These are phyloP conservation scores for Myzus persicae DNA, from an alignment of 1,140 invertebrate species.

Conservation along the genomic window DNA sequence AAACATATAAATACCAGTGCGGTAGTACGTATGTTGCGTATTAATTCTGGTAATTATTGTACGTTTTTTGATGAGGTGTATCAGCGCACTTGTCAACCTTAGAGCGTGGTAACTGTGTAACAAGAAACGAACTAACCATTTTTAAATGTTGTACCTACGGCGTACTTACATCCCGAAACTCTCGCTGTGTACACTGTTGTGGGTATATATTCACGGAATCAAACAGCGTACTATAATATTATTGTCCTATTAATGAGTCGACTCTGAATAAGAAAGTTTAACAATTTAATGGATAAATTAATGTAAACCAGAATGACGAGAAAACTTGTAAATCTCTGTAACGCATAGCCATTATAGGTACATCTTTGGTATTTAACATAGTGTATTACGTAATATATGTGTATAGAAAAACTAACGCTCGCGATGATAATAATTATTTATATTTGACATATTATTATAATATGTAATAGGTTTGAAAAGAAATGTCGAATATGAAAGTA, in stretches of 20 bases:
- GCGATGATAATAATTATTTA: not conserved
- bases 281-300: not conserved
- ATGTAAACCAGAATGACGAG: conserved; percentile 28
- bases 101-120: not conserved
- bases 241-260: not conserved
- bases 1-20: not conserved
- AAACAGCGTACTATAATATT: not conserved
- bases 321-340: not conserved
- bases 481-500: conserved; percentile 7
- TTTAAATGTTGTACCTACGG: not conserved
- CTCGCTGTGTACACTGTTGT: not conserved
- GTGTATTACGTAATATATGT: not conserved
- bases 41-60: not conserved
- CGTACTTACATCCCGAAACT: not conserved
- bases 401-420: not conserved
- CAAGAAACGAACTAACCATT: not conserved
- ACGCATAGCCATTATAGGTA: not conserved
- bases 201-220: not conserved
- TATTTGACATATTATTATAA: not conserved
- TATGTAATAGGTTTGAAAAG: not conserved
- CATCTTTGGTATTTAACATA: conserved; percentile 15
- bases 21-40: not conserved
- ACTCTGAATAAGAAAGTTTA: not conserved
- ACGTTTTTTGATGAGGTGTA: not conserved
- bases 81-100: not conserved